These are phyloP conservation scores for Oxycera nigricornis DNA, from an alignment of 2,888 invertebrate genomes.

Conservation along the genomic window DNA sequence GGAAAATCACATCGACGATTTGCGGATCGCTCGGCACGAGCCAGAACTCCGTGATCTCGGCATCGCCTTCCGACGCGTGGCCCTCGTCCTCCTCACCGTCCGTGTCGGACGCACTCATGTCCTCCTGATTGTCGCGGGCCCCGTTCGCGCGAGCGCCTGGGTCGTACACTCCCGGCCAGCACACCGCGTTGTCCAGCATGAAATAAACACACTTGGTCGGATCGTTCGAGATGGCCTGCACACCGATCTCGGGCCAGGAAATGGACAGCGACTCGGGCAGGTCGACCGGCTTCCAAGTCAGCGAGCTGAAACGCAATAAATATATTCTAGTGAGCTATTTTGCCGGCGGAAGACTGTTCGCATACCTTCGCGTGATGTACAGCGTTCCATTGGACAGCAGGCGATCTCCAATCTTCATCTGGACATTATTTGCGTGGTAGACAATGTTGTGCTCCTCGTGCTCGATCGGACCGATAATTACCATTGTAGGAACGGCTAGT, in stretches of 20 bases:
- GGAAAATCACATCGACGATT: conserved; percentile 72
- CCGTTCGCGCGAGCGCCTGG: conserved; percentile 48
- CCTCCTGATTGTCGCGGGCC: conserved; percentile 48
- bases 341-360: neutral
- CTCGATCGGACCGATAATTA: conserved; percentile 51
- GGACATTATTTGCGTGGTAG: conserved; percentile 56
- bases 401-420: conserved; percentile 57
- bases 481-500: conserved; percentile 6
- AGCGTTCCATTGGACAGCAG: conserved; percentile 56
- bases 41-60: conserved; percentile 73
- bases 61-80: conserved; percentile 57
- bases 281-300: conserved; percentile 58
- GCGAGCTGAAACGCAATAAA: conserved; percentile 51
- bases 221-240: conserved; percentile 58
- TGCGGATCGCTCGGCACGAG: conserved; percentile 72
- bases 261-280: conserved; percentile 58
- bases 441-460: conserved; percentile 55
- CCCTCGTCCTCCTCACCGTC: conserved; percentile 55
- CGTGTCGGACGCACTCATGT: conserved; percentile 45
- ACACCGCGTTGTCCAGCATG: conserved; percentile 58
- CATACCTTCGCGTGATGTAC: conserved; percentile 58
- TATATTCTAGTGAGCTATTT: neutral
- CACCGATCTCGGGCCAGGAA: conserved; percentile 59
- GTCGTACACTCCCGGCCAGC: conserved; percentile 58
- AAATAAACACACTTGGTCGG: conserved; percentile 59